Conservation (phyloP, 2,797 vertebrate genomes). For the Oreortyx pictus region DNA sequence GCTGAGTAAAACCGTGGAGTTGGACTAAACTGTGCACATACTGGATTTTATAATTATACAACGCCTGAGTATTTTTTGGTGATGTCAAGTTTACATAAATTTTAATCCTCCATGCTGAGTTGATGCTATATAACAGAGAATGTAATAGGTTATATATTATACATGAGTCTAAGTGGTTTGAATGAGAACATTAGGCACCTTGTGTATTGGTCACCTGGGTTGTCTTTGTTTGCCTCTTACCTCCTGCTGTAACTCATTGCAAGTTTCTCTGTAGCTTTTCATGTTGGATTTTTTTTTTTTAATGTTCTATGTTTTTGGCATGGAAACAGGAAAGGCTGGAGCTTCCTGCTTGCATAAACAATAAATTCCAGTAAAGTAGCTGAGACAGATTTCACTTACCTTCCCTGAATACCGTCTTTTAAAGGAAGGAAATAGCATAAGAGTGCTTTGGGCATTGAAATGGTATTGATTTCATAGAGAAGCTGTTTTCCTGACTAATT, state of each 20-base stretch:
- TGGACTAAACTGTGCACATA: background rate
- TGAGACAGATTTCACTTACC: slow-evolving; percentile 25
- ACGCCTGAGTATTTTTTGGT: background rate
- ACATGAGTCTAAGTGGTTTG: background rate
- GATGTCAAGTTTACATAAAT: background rate
- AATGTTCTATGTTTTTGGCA: background rate
- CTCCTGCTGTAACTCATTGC: background rate
- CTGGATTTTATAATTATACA: background rate
- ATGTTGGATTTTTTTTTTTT: background rate
- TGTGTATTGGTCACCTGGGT: background rate
- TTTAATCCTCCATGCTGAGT: background rate
- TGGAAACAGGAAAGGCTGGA: slow-evolving; percentile 77
- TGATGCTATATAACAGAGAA: background rate
- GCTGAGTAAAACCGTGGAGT: background rate
- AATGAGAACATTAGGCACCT: background rate
- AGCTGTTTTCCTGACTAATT: background rate
- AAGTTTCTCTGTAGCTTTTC: slow-evolving; percentile 1
- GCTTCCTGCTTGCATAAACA: slow-evolving; percentile 72
- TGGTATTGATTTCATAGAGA: background rate
- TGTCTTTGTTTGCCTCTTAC: background rate
- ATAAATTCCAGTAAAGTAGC: slow-evolving; percentile 33
- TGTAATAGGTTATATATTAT: accelerated
- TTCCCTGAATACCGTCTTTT: slow-evolving; percentile 41
- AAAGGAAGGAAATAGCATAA: slow-evolving; percentile 66
- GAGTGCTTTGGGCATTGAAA: background rate